Evolutionary conservation across 2,113 vertebrate genomes (phyloP).

Genomic region (Acrocephalus arundinaceus): DNA sequence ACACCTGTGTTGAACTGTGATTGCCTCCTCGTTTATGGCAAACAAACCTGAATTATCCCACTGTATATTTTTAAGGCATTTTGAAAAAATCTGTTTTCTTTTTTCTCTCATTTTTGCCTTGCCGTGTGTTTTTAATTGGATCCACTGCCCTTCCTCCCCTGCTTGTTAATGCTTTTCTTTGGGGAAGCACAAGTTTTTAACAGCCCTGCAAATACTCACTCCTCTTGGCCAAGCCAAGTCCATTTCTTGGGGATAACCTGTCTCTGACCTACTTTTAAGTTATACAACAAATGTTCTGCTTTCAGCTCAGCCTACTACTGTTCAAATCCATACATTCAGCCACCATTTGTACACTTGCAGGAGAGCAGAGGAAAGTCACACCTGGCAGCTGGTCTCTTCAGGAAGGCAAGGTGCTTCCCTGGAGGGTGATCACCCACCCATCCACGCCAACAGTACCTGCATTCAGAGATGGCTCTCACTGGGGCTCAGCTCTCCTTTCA

Average conservation of each 20-base stretch:
- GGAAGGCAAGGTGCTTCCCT: neutral
- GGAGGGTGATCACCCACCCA: neutral
- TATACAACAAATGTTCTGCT: conserved; percentile 11
- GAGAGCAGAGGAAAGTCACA: neutral
- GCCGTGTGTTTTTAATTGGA: conserved; percentile 37
- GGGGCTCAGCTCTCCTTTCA: neutral
- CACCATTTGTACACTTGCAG: neutral
- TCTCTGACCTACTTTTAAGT: conserved; percentile 34
- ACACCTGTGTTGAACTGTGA: conserved; percentile 44
- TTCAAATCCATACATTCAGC: neutral
- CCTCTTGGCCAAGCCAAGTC: conserved; percentile 4
- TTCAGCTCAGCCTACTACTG: conserved; percentile 32
- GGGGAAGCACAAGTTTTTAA: conserved; percentile 49
- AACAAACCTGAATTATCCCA: conserved; percentile 46
- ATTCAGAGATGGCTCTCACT: neutral
- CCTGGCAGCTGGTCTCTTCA: neutral
- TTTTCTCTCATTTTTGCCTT: conserved; percentile 20
- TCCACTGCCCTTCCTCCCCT: neutral
- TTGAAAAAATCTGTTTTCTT: conserved; percentile 25
- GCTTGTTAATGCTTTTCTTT: conserved; percentile 42
- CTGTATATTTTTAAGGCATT: conserved; percentile 48
- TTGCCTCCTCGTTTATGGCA: conserved; percentile 29
- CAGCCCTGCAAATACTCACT: conserved; percentile 4
- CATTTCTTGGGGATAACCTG: conserved; percentile 50
- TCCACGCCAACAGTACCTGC: neutral